Base-by-base conservation (phyloP, 2,797 vertebrate species). In the Esox lucius region DNA sequence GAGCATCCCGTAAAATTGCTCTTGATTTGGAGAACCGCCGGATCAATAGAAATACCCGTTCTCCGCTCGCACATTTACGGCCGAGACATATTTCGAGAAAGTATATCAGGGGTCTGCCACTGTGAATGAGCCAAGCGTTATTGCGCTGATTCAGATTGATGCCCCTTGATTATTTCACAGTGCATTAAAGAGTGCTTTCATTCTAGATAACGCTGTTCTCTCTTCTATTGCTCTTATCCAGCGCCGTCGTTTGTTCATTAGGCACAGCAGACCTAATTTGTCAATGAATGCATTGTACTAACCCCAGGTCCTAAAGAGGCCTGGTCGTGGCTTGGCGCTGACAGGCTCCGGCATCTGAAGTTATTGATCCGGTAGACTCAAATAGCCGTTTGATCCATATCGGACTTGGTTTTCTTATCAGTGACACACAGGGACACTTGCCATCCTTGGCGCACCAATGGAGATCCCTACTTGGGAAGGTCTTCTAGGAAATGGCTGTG, bases 321-420 rank as follows among this genome's bases (percentile, higher is more conserved):
- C 86, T 85, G 80, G 79, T 22, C 75, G 85, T 84, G 79, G 76
- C 24, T 75, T 76, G 81, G 83, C 83, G 83, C 71, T 75, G 82
- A 76, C 86, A 86, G 49, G 17, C 49, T 53, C 17, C 76, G 86
- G 87, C 88, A 92, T 91, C 91, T 84, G 83, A 90, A 82, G 80
- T 81, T 93, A 94, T 94, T 90, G 93, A 94, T 93, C 89, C 80
- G 79, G 59, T 28, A 73, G 84, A 84, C 88, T 85, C 78, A 87
- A 85, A 89, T 84, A 81, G 74, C 84, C 80, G 83, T 91, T 88
- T 90, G 93, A 93, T 94, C 87, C 83, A 87, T 91, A 94, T 94
- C 91, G 86, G 78, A 80, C 78, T 76, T 64, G 72, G 81, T 66
- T 82, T 42, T 81, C 91, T 93, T 94, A 94, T 94, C 92, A 90